Base-by-base conservation (phyloP, 1,140 invertebrate genomes). In the Sinella curviseta region DNA sequence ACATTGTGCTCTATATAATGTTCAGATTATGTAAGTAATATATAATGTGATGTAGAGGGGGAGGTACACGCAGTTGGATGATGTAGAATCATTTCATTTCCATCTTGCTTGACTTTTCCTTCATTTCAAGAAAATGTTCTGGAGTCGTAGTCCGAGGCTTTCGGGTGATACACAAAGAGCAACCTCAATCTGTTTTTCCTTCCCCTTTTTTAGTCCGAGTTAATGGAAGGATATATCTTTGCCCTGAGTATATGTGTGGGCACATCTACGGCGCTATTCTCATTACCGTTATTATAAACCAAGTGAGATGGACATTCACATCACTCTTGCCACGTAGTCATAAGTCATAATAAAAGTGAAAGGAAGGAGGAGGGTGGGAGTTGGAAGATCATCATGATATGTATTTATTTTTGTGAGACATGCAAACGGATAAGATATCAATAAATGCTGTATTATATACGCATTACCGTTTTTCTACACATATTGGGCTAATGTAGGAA, bases 311-410 rank as follows among this genome's bases (percentile, higher is more conserved):
- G 57, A 60, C 57, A 60, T 26, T 60, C 57, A 60, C 57, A 60
- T 60, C 57, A 60, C 14, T 60, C 57, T 26, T 60, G 57, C 57
- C 57, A 60, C 57, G 4, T 60, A 26, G 57, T 60, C 57, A 70
- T 33, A 70, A 70, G 65, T 70, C 65, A 70, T 70, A 33, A 70
- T 70, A 30, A 70, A 70, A 70, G 16, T 70, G 65, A 70, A 70
- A 70, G 65, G 65, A 70, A 70, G 31, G 31, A 65, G 26, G 57
- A 70, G 26, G 65, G 65, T 70, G 24, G 57, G 12, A 60, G 57
- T 65, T 65, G 24, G 8, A 16, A 65, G 57, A 65, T 65, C 4
- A 70, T 70, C 24, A 70, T 31, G 28, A 33, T 30, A 33, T 70
- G 31, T 24, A 33, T 70, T 14, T 31, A 70, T 70, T n/a, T 70